Evolutionary conservation across 2,888 invertebrate species (phyloP).

Genomic region (Apantesis nais): DNA sequence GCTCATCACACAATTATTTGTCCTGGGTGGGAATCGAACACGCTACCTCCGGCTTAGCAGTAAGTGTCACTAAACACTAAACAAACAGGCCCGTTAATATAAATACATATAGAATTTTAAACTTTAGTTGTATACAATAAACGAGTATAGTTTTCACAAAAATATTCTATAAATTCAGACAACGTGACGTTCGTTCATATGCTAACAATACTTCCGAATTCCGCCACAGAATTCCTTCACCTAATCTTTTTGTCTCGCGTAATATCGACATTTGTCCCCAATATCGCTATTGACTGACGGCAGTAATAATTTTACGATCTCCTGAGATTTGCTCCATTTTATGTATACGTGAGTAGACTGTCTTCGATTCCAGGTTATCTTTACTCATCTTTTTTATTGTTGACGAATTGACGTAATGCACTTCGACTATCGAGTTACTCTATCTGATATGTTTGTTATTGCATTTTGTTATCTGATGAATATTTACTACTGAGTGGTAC

Average conservation of each 20-base stretch:
- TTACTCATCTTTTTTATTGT: constrained; percentile 28
- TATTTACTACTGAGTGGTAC: neutral
- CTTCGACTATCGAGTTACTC: constrained; percentile 8
- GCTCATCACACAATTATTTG: too few relatives aligned
- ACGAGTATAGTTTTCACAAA: neutral
- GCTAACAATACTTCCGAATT: constrained; percentile 17
- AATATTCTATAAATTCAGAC: constrained; percentile 1
- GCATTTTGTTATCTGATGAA: neutral
- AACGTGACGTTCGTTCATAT: constrained; percentile 6
- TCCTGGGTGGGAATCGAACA: too few relatives aligned
- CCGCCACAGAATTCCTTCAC: constrained; percentile 18
- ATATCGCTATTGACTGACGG: constrained; percentile 43
- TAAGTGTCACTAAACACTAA: too few relatives aligned
- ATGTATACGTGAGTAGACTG: constrained; percentile 50
- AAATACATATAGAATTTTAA: too few relatives aligned
- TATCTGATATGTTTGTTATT: neutral
- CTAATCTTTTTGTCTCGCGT: constrained; percentile 40
- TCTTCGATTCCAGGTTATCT: constrained; percentile 32
- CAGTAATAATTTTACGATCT: constrained; percentile 53
- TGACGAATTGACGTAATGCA: constrained; percentile 24
- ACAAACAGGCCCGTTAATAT: too few relatives aligned
- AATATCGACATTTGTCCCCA: constrained; percentile 35
- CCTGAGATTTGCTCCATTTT: constrained; percentile 41
- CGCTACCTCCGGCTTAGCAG: too few relatives aligned
- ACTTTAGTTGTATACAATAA: too few relatives aligned